Percentiles rank a stretch among this genome's conserved stretches.
Evolutionary conservation across 2,888 invertebrate species (phyloP).

Genomic region (Chrysolina oricalcia): DNA sequence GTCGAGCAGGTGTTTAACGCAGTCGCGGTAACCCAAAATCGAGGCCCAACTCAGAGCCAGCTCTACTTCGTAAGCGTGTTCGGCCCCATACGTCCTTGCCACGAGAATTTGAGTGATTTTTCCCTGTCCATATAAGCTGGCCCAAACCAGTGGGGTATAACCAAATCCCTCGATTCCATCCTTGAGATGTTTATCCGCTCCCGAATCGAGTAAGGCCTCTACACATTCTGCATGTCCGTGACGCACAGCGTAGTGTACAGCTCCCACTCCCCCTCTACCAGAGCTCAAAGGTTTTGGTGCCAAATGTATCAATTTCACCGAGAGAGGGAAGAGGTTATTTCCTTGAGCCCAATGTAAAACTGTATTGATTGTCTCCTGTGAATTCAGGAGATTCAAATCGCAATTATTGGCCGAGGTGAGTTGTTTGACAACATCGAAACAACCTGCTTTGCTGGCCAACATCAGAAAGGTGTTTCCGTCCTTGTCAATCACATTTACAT

Average conservation of each 20-base stretch:
- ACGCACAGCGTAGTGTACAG: constrained; percentile 30
- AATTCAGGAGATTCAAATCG: constrained; percentile 27
- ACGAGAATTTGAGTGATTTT: background rate
- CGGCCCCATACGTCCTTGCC: background rate
- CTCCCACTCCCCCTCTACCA: constrained; percentile 18
- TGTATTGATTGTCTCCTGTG: constrained; percentile 14
- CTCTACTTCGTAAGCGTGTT: background rate
- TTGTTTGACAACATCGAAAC: constrained; percentile 14
- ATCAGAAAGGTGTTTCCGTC: constrained; percentile 31
- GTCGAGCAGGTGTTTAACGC: background rate
- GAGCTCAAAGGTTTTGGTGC: background rate
- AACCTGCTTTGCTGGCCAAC: constrained; percentile 34
- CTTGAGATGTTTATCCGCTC: constrained; percentile 23
- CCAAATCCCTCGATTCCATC: constrained; percentile 8
- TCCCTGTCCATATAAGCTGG: constrained; percentile 24
- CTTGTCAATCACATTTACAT: constrained; percentile 30
- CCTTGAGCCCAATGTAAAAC: constrained; percentile 4
- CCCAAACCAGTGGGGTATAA: constrained; percentile 33
- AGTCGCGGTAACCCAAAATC: constrained; percentile 29
- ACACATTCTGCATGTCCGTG: constrained; percentile 29
- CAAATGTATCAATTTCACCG: constrained; percentile 21
- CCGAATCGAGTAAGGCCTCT: constrained; percentile 4
- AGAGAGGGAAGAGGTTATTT: constrained; percentile 23
- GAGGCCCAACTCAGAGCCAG: constrained; percentile 29
- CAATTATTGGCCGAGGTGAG: background rate